Conservation (phyloP, 1,140 invertebrate genomes). For the Xylocopa sonorina region DNA sequence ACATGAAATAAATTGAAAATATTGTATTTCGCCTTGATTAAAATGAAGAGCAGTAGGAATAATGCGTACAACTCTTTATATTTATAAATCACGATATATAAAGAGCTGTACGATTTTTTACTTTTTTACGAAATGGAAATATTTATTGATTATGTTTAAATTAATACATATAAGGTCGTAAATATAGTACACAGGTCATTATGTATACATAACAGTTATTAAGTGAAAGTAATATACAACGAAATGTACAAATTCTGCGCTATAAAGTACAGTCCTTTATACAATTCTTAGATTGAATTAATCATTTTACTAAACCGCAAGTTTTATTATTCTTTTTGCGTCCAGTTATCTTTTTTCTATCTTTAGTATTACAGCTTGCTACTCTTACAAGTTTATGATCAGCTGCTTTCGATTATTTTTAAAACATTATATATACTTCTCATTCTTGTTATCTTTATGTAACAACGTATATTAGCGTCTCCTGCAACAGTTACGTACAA, state of each 20-base stretch:
- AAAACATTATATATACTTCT: too few species aligned
- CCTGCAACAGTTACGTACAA: background rate
- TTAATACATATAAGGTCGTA: constrained; percentile 69
- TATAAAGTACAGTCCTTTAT: constrained; percentile 64
- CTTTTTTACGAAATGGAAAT: constrained; percentile 51
- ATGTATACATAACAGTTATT: constrained; percentile 68
- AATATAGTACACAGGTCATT: constrained; percentile 65
- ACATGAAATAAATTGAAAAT: too few species aligned
- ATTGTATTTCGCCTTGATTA: too few species aligned
- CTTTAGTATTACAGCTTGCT: too few species aligned
- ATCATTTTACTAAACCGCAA: constrained; percentile 53
- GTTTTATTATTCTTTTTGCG: background rate
- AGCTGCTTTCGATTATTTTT: background rate
- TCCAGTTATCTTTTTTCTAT: background rate
- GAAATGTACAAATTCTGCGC: constrained; percentile 72
- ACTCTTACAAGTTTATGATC: background rate
- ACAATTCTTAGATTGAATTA: constrained; percentile 54
- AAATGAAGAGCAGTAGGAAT: too few species aligned
- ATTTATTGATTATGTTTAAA: constrained; percentile 75
- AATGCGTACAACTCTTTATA: too few species aligned
- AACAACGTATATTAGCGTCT: background rate
- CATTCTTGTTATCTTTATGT: too few species aligned
- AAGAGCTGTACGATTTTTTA: too few species aligned
- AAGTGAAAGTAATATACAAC: constrained; percentile 74
- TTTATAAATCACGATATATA: too few species aligned